A percentile compares a stretch with the other conserved stretches of the same genome.
These are phyloP conservation scores for Selenia dentaria DNA, from an alignment of 2,888 invertebrate species.

Conservation along the genomic window DNA sequence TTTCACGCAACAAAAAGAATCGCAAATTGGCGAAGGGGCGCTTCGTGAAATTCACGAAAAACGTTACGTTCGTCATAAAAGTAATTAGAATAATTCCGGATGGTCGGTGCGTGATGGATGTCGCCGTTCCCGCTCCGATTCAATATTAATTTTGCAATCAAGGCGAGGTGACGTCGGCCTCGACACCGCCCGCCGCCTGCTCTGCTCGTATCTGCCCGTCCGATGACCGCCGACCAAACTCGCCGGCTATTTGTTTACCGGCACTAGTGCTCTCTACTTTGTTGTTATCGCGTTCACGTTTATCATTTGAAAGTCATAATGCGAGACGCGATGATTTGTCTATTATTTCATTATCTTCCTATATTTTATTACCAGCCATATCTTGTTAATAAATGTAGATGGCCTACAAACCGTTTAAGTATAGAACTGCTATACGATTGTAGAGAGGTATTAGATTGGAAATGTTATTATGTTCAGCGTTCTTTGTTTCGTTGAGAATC, in stretches of 20 bases:
- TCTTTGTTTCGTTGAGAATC: too few species aligned
- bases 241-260: too few species aligned
- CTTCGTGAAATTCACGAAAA: conserved; percentile 22
- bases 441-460: too few species aligned
- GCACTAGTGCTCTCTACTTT: background rate
- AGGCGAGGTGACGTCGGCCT: conserved; percentile 1
- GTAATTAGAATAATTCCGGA: conserved; percentile 34
- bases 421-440: too few species aligned
- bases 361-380: too few species aligned
- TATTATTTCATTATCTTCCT: too few species aligned
- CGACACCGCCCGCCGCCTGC: conserved; percentile 6
- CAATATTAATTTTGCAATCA: conserved; percentile 26
- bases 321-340: too few species aligned
- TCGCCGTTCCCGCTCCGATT: conserved; percentile 25
- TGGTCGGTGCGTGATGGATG: conserved; percentile 37
- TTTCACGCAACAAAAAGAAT: conserved; percentile 14
- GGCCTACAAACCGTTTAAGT: too few species aligned
- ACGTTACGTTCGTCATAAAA: conserved; percentile 30
- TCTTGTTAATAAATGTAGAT: too few species aligned
- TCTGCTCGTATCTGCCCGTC: background rate
- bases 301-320: too few species aligned
- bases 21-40: conserved; percentile 17
- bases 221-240: background rate
- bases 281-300: too few species aligned
- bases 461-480: too few species aligned